Evolutionary conservation across 2,797 vertebrate species (phyloP).

Genomic region (Lepus oiostolus): DNA sequence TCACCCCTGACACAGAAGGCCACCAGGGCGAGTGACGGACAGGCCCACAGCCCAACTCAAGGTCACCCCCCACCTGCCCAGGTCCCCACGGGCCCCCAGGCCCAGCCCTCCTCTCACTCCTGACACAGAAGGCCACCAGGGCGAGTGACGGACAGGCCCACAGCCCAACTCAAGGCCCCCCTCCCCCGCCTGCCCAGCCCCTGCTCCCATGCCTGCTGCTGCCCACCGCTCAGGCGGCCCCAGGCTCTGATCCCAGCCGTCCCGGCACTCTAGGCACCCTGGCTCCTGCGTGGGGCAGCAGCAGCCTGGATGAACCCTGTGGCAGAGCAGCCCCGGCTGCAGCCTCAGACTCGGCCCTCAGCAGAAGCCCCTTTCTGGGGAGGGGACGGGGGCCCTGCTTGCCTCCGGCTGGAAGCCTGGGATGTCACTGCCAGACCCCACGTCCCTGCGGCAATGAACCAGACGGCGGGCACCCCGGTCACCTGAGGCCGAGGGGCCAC

Average conservation of each 20-base stretch:
- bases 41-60: no score
- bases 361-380: neutral
- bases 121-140: neutral
- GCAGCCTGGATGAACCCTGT: neutral
- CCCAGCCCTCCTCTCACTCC: neutral
- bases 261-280: neutral
- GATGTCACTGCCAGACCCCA: neutral
- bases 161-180: no score
- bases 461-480: neutral
- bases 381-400: neutral
- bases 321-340: neutral
- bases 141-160: neutral
- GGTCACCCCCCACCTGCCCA: no score
- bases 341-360: fast-evolving
- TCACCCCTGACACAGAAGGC: no score
- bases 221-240: fast-evolving
- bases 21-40: no score
- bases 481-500: neutral
- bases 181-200: neutral
- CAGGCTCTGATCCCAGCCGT: fast-evolving
- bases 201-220: neutral
- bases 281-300: neutral
- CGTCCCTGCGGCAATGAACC: neutral
- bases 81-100: no score
- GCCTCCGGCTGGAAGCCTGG: neutral